A percentile compares a stretch with the other conserved stretches of the same genome.
Conservation (phyloP, 2,113 vertebrate genomes). For the Mystacornis crossleyi region DNA sequence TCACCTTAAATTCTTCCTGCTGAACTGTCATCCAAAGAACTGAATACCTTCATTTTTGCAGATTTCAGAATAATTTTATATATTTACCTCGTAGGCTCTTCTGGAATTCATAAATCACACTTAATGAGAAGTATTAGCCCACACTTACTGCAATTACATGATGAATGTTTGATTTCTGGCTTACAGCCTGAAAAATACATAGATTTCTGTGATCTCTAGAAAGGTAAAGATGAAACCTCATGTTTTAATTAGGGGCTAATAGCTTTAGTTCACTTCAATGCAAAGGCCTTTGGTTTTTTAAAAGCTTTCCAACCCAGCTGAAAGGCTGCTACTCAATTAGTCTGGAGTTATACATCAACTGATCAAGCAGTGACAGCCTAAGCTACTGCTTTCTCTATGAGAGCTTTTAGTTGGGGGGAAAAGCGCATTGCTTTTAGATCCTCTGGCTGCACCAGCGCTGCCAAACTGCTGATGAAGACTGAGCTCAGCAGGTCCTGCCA, state of each 20-base stretch:
- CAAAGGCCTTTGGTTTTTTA: slow-evolving; percentile 25
- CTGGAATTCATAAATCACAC: slow-evolving; percentile 56
- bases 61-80: slow-evolving; percentile 50
- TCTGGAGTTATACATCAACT: slow-evolving; percentile 1
- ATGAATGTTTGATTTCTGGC: slow-evolving; percentile 64
- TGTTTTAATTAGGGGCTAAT: slow-evolving; percentile 60
- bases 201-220: slow-evolving; percentile 62
- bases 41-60: slow-evolving; percentile 19
- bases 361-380: not conserved
- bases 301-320: slow-evolving; percentile 25
- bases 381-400: not conserved
- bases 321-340: slow-evolving; percentile 35
- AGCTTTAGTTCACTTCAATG: slow-evolving; percentile 49
- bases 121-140: slow-evolving; percentile 64
- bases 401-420: not conserved
- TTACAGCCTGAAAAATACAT: slow-evolving; percentile 58
- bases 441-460: not conserved
- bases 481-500: not conserved
- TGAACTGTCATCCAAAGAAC: not conserved
- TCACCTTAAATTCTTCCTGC: not conserved
- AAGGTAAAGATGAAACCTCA: slow-evolving; percentile 60
- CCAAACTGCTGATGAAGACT: not conserved
- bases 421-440: not conserved
- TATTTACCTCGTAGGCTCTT: slow-evolving; percentile 46
- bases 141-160: slow-evolving; percentile 51